Base-by-base conservation (phyloP, 2,888 invertebrate species). In the Oxycera nigricornis region DNA sequence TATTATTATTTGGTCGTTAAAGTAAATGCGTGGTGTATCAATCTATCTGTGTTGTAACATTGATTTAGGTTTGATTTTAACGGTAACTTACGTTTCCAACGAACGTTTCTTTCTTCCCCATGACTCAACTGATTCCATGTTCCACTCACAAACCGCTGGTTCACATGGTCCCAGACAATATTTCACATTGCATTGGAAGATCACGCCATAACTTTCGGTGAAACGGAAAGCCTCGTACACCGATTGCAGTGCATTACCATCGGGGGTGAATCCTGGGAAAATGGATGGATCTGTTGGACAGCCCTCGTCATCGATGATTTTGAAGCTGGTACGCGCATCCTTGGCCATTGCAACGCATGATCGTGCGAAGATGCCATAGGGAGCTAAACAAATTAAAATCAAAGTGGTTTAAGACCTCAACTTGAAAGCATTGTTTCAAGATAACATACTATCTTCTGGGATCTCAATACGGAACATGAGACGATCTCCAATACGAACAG, bases 341-440 rank as follows among this genome's bases (percentile, higher is more conserved):
- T 96, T 97, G 74, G 96, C 96, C 96, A 97, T 96, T 76, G 96
- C 96, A 75, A 96, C 95, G 86, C 96, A 97, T 83, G 96, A 96
- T 83, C 96, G 91, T 55, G 96, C 96, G 84, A 96, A 96, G 81
- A 96, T 96, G 80, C 96, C 96, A 82, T 96, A 96, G 3, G 96
- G 96, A 86, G 96, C 96, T 96, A n/a, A n/a, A n/a, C n/a, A 50
- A 35, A 2, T 55, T 52, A 11, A 3, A 46, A 61, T 28, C 20
- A 24, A 1, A 46, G 68, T 61, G 62, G 50, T 50, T 17, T n/a
- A 35, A 6, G 11, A 7, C 7, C 35, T 35, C 35, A 35, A n/a
- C 30, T 41, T 61, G 11, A 52, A 72, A 30, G 35, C 2, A 11
- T 30, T n/a, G n/a, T n/a, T n/a, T n/a, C n/a, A n/a, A n/a, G n/a